Evolutionary conservation across 2,113 vertebrate genomes (phyloP).

Genomic region (Oreotrochilus melanogaster): DNA sequence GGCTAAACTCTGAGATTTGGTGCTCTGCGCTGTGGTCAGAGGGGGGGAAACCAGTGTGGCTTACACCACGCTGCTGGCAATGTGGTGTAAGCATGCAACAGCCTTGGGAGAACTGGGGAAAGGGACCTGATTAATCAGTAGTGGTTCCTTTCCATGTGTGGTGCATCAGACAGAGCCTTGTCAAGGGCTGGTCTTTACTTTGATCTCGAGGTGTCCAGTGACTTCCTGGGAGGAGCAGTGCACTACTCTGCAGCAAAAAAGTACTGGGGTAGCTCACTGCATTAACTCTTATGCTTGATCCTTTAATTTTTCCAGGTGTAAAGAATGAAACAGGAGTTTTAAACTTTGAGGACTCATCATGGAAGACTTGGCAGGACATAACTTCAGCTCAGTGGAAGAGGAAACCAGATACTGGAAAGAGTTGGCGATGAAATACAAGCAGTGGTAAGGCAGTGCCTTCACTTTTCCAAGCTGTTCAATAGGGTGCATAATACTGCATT

Average conservation of each 20-base stretch:
- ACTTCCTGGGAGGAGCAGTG: not conserved
- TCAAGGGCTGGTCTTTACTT: not conserved
- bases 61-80: fast-evolving
- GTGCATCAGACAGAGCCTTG: not conserved
- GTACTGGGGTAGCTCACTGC: not conserved
- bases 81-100: not conserved
- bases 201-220: not conserved
- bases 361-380: slow-evolving; percentile 79
- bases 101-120: not conserved
- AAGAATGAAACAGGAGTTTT: slow-evolving; percentile 45
- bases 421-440: slow-evolving; percentile 85
- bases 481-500: not conserved
- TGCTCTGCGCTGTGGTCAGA: not conserved
- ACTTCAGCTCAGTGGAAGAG: slow-evolving; percentile 88
- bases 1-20: not conserved
- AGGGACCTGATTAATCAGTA: not conserved
- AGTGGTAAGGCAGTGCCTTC: slow-evolving; percentile 79
- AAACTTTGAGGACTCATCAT: slow-evolving; percentile 69
- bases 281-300: not conserved
- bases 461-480: not conserved
- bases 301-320: not conserved
- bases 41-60: not conserved
- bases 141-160: not conserved
- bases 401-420: slow-evolving; percentile 92
- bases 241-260: not conserved